Evolutionary conservation across 2,797 vertebrate species (phyloP).

Genomic region (Vultur gryphus): DNA sequence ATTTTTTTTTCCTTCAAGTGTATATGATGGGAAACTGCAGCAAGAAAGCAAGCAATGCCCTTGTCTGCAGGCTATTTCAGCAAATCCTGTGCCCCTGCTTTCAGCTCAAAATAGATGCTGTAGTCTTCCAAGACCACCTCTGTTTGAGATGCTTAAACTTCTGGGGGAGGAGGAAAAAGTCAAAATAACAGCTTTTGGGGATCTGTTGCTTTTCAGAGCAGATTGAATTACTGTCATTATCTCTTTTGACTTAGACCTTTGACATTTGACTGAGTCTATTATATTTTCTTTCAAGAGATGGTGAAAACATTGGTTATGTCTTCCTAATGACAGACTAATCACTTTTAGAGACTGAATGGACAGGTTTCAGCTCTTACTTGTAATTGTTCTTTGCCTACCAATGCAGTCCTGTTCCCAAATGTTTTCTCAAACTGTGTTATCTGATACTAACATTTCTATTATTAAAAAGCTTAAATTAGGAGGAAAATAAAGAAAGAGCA

Average conservation of each 20-base stretch:
- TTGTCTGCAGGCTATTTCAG: neutral
- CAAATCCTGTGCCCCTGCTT: neutral
- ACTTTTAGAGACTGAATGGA: neutral
- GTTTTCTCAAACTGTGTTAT: neutral
- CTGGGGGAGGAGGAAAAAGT: neutral
- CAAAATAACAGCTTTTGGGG: neutral
- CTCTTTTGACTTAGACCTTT: neutral
- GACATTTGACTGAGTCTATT: neutral
- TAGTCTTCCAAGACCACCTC: neutral
- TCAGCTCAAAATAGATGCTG: neutral
- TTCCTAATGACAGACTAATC: neutral
- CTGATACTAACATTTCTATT: neutral
- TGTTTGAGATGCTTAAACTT: neutral
- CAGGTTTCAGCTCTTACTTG: neutral
- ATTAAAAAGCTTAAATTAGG: neutral
- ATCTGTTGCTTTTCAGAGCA: neutral
- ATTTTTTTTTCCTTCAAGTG: neutral
- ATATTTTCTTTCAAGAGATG: neutral
- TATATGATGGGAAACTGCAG: neutral
- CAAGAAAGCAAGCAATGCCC: neutral
- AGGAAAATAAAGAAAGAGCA: rapidly evolving
- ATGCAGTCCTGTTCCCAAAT: neutral
- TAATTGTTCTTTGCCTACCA: neutral
- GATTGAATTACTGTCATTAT: neutral
- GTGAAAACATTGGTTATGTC: neutral